Percentiles rank a stretch among this genome's conserved stretches.
Evolutionary conservation across 2,797 vertebrate genomes (phyloP).

Genomic region (Paramormyrops hopkinsi): DNA sequence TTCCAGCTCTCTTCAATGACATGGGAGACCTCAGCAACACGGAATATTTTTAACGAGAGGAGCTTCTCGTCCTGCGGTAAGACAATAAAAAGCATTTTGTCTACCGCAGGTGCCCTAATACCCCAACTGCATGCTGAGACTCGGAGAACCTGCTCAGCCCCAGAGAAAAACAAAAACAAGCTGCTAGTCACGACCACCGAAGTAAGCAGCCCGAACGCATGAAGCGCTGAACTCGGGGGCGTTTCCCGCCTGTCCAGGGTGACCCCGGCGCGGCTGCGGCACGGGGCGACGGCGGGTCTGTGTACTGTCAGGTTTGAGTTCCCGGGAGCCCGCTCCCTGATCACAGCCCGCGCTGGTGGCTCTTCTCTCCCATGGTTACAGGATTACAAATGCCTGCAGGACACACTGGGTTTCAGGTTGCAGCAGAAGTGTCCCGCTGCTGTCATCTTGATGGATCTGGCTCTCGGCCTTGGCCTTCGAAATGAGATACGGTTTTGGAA

Average conservation of each 20-base stretch:
- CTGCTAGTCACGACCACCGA: no score
- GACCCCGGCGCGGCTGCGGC: background rate
- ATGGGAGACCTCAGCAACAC: background rate
- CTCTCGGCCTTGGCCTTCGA: slow-evolving; percentile 12
- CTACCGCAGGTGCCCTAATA: background rate
- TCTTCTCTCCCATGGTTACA: slow-evolving; percentile 13
- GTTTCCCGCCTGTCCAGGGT: background rate
- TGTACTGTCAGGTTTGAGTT: slow-evolving; percentile 24
- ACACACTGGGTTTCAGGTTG: background rate
- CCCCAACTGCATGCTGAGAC: background rate
- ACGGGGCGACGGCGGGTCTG: slow-evolving; percentile 9
- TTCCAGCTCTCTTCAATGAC: background rate
- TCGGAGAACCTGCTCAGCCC: background rate
- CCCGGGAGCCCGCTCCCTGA: slow-evolving; percentile 11
- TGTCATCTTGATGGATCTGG: slow-evolving; percentile 23
- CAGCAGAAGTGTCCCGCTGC: background rate
- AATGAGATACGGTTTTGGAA: slow-evolving; percentile 15
- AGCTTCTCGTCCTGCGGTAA: background rate
- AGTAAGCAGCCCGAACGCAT: background rate
- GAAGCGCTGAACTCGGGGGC: background rate
- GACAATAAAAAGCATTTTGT: background rate
- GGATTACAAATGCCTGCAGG: slow-evolving; percentile 19
- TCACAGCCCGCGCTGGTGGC: background rate
- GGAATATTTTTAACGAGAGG: background rate
- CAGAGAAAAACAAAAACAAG: background rate